These are phyloP conservation scores for Psephotus haematonotus DNA, from an alignment of 2,113 vertebrate species.

Conservation along the genomic window DNA sequence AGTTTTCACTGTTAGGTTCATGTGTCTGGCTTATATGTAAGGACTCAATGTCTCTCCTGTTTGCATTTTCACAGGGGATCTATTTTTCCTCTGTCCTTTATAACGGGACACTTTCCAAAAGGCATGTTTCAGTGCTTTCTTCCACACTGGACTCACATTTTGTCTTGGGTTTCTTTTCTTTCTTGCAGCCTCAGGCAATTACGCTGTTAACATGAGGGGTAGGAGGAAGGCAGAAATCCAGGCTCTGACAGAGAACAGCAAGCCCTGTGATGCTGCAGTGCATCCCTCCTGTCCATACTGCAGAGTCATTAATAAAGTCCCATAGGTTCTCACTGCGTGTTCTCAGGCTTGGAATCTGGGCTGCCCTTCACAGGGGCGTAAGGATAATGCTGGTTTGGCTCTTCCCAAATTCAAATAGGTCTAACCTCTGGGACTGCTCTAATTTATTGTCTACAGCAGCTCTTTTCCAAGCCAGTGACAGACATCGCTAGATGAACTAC, in stretches of 20 bases:
- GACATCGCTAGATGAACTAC: neutral
- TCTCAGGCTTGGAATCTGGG: neutral
- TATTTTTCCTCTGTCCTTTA: neutral
- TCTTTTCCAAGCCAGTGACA: neutral
- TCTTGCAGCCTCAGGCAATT: neutral
- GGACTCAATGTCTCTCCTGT: neutral
- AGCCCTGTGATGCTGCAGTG: neutral
- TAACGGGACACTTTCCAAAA: neutral
- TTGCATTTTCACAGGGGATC: neutral
- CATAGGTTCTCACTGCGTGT: neutral
- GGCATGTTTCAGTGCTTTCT: neutral
- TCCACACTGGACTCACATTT: neutral
- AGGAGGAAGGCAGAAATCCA: neutral
- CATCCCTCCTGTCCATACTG: neutral
- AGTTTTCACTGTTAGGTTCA: rapidly evolving
- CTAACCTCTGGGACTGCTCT: neutral
- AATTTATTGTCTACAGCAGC: neutral
- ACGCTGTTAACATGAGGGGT: neutral
- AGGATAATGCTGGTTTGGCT: neutral
- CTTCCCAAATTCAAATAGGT: neutral
- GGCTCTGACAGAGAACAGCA: neutral
- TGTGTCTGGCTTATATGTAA: neutral
- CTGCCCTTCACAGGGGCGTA: neutral
- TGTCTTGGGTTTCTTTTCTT: neutral
- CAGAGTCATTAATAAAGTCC: neutral